Percentiles rank a stretch among this genome's conserved stretches.
These are phyloP conservation scores for Eupithecia subumbrata DNA, from an alignment of 2,888 invertebrate genomes.

Conservation along the genomic window DNA sequence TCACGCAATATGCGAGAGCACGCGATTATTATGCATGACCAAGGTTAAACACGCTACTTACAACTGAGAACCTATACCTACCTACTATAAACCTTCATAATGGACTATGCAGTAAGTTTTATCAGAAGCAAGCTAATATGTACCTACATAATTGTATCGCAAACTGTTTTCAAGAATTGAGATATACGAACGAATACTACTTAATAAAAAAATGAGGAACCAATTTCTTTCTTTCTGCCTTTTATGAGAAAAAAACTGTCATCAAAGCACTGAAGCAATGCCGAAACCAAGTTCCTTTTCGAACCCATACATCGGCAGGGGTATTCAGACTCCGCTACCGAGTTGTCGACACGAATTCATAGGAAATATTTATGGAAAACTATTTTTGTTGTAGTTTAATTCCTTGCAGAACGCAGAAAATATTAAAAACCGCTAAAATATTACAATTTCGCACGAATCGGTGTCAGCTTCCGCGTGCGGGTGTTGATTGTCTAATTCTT, in stretches of 20 bases:
- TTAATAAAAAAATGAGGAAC: neutral
- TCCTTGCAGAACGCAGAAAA: no score
- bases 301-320: no score
- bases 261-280: neutral
- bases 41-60: conserved; percentile 21
- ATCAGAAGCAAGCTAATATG: neutral
- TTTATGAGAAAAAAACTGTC: neutral
- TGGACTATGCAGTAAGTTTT: conserved; percentile 7
- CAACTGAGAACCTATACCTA: conserved; percentile 14
- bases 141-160: neutral
- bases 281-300: neutral
- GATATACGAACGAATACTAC: no score
- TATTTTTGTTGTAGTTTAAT: no score
- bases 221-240: neutral
- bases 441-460: no score
- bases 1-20: conserved; percentile 30
- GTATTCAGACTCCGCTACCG: no score
- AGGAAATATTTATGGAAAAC: no score
- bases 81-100: neutral
- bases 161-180: neutral
- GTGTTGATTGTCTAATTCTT: neutral
- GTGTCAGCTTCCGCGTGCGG: neutral
- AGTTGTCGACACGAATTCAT: no score
- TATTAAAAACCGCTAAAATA: no score
- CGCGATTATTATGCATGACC: conserved; percentile 24